phyloP scores from a whole-genome alignment of 2,113 vertebrate species.

The Atractosteus spatula region DNA sequence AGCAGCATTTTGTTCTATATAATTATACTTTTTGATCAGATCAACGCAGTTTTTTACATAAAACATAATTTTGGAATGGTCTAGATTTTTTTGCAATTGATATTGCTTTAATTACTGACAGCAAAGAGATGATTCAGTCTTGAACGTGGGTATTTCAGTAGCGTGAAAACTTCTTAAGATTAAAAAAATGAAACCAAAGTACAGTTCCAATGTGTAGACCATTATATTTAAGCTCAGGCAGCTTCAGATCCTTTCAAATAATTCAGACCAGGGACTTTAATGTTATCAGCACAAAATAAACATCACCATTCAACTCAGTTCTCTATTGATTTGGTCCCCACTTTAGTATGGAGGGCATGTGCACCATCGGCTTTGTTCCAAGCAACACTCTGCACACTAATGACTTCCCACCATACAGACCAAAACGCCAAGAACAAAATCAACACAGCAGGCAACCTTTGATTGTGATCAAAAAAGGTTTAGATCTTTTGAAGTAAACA shows the following conservation, averaged over 20 bases:
- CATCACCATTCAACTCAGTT: constrained; percentile 30
- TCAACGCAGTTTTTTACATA: no score
- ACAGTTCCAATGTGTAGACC: no score
- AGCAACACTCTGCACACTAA: constrained; percentile 32
- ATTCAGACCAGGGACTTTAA: constrained; percentile 33
- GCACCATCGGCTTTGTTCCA: background rate
- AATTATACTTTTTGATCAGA: no score
- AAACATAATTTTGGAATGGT: no score
- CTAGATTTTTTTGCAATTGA: no score
- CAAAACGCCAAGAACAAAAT: background rate
- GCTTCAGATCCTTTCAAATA: constrained; percentile 35
- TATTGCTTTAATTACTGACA: no score
- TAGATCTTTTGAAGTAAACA: constrained; percentile 11
- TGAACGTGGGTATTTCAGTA: no score
- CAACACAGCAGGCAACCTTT: constrained; percentile 19
- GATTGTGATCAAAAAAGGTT: constrained; percentile 21
- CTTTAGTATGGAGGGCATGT: constrained; percentile 28
- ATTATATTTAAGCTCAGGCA: background rate
- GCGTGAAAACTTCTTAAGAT: no score
- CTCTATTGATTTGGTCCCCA: constrained; percentile 29
- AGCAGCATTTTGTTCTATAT: no score
- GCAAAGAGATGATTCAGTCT: no score
- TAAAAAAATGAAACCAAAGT: no score
- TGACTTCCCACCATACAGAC: constrained; percentile 10
- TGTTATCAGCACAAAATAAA: constrained; percentile 31